Evolutionary conservation across 2,888 invertebrate genomes (phyloP).

Genomic region (Athalia circularis): DNA sequence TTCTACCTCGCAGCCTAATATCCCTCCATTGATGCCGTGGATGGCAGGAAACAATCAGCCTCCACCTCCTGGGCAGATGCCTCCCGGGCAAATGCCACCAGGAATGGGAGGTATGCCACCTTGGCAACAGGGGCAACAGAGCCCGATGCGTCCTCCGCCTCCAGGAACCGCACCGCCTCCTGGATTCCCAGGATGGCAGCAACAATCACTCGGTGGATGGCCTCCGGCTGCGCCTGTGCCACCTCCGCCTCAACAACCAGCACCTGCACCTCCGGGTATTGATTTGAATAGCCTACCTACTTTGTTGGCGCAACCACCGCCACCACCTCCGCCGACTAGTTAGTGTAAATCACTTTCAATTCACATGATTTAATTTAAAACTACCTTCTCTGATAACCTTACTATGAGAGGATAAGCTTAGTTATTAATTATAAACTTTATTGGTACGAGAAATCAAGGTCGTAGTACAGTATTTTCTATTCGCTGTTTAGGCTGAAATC

Average conservation of each 20-base stretch:
- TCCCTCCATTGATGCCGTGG: conserved; percentile 77
- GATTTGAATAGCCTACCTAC: conserved; percentile 77
- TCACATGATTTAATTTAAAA: conserved; percentile 39
- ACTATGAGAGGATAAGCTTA: neutral
- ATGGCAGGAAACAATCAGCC: conserved; percentile 75
- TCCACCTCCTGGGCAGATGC: conserved; percentile 71
- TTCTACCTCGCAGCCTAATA: conserved; percentile 74
- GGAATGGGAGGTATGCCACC: conserved; percentile 73
- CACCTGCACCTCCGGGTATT: conserved; percentile 75
- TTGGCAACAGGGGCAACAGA: conserved; percentile 66
- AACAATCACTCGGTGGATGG: conserved; percentile 68
- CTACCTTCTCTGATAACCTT: neutral
- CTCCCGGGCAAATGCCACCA: conserved; percentile 66
- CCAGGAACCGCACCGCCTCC: conserved; percentile 71
- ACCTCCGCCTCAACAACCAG: conserved; percentile 75
- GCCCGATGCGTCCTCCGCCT: conserved; percentile 70
- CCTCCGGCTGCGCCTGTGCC: conserved; percentile 74
- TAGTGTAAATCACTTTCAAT: conserved; percentile 57
- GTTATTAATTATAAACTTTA: neutral
- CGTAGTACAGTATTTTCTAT: neutral
- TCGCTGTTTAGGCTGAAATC: neutral
- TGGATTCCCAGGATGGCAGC: conserved; percentile 66
- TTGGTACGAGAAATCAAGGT: conserved; percentile 32
- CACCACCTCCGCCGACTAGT: conserved; percentile 79
- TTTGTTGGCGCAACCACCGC: conserved; percentile 81